Base-by-base conservation (phyloP, 2,797 vertebrate species). In the Chelidonichthys spinosus region DNA sequence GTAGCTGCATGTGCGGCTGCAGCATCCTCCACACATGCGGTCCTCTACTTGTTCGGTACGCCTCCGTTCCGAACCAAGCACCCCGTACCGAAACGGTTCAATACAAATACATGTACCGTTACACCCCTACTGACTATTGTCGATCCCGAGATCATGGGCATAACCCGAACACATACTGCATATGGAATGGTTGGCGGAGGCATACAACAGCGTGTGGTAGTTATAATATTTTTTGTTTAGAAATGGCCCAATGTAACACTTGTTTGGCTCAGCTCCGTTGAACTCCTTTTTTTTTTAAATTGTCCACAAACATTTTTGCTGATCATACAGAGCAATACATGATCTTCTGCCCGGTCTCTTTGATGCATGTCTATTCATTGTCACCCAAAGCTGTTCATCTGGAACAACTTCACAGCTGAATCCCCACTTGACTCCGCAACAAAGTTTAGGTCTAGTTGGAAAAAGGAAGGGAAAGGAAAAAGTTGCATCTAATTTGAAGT, bases 401-500 rank as follows among this genome's bases (percentile, higher is more conserved):
- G 43, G 54, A 74, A 74, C 14, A 64, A 52, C 43, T 67, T 78
- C 40, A 60, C 66, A 75, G 36, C n/a, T 49, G 7, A 59, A 73
- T 11, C 35, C 37, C 17, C 15, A 39, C 3, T 17, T 17, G 47
- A 63, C 25, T 50, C 43, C 44, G 36, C 52, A 75, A 10, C 50
- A 69, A 69, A 66, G 50, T 74, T 72, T 56, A 56, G 33, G 4
- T 63, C 53, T 43, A 58, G 59, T 53, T 63, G 72, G 69, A 62
- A n/a, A n/a, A n/a, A n/a, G n/a, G n/a, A n/a, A n/a, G n/a, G n/a
- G n/a, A n/a, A 17, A 43, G 5, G 37, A 37, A 72, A 79, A 81
- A 75, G 50, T 63, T 71, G 66, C 39, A 81, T 66, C 17, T 59
- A 53, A 74, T 78, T 85, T 61, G 15, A 73, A 69, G 68, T 40